Evolutionary conservation across 2,797 vertebrate species (phyloP).

Genomic region (Chelonia mydas): DNA sequence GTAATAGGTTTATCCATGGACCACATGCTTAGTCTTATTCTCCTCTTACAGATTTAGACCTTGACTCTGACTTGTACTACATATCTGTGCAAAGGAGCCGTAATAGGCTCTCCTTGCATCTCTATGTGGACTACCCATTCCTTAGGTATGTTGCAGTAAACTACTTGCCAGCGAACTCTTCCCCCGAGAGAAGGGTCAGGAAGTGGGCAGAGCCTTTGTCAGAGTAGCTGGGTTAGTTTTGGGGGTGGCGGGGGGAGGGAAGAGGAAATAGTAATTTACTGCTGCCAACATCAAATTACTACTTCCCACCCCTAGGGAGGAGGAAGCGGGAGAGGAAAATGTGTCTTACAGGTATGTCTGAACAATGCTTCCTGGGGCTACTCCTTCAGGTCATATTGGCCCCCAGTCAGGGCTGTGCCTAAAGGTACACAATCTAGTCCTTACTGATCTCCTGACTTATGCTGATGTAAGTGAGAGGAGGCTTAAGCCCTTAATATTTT

Average conservation of each 20-base stretch:
- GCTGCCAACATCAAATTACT: background rate
- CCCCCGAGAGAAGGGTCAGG: background rate
- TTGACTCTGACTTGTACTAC: background rate
- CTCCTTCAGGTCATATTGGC: background rate
- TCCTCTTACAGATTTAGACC: background rate
- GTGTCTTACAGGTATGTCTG: background rate
- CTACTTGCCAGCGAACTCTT: background rate
- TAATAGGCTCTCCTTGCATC: accelerated
- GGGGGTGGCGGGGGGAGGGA: accelerated
- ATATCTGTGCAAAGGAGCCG: background rate
- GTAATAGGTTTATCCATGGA: background rate
- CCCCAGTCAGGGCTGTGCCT: background rate
- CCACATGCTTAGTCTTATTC: background rate
- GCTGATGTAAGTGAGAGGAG: background rate
- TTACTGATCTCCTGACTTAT: background rate
- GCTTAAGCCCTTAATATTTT: background rate
- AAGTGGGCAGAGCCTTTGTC: background rate
- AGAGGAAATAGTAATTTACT: background rate
- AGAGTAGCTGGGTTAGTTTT: background rate
- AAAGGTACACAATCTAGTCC: background rate
- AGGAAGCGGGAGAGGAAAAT: background rate
- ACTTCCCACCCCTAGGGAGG: background rate
- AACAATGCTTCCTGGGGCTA: background rate
- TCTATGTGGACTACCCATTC: accelerated
- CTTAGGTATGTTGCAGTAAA: background rate